A percentile compares a stretch with the other conserved stretches of the same genome.
These are phyloP conservation scores for Sorex araneus DNA, from an alignment of 2,113 vertebrate species.

Conservation along the genomic window DNA sequence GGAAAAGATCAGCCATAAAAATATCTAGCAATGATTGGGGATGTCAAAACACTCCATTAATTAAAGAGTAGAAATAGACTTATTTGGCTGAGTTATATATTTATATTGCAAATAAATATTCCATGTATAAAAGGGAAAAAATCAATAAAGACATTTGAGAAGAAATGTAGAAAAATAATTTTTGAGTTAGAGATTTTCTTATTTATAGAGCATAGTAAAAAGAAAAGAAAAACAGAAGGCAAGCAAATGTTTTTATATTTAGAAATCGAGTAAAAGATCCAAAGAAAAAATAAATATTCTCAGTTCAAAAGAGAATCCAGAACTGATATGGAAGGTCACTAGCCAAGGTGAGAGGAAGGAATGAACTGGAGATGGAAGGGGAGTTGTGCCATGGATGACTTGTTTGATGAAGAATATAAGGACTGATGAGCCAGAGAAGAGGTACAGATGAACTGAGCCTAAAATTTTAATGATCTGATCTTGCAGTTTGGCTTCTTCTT, in stretches of 20 bases:
- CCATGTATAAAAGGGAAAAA: slow-evolving; percentile 4
- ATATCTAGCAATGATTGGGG: not conserved
- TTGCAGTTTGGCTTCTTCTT: not conserved
- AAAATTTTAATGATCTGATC: not conserved
- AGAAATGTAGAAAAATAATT: not conserved
- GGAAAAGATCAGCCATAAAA: slow-evolving; percentile 52
- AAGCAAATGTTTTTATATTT: not conserved
- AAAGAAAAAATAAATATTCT: slow-evolving; percentile 25
- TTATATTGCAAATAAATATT: slow-evolving; percentile 9
- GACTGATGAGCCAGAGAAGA: not conserved
- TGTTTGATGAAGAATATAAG: not conserved
- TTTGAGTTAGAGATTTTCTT: not conserved
- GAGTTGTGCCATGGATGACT: not conserved
- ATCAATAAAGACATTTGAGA: not conserved
- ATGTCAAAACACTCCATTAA: not conserved
- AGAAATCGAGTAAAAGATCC: slow-evolving; percentile 3
- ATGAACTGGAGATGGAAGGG: too few relatives aligned
- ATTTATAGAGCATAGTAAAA: slow-evolving; percentile 1
- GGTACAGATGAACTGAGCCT: not conserved
- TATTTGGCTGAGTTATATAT: not conserved
- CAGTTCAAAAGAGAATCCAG: not conserved
- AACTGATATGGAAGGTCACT: not conserved
- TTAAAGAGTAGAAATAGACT: too few relatives aligned
- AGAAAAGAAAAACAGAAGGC: not conserved
- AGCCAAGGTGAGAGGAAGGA: too few relatives aligned